phyloP scores from a whole-genome alignment of 1,140 invertebrate species.

The Anastrepha ludens region DNA sequence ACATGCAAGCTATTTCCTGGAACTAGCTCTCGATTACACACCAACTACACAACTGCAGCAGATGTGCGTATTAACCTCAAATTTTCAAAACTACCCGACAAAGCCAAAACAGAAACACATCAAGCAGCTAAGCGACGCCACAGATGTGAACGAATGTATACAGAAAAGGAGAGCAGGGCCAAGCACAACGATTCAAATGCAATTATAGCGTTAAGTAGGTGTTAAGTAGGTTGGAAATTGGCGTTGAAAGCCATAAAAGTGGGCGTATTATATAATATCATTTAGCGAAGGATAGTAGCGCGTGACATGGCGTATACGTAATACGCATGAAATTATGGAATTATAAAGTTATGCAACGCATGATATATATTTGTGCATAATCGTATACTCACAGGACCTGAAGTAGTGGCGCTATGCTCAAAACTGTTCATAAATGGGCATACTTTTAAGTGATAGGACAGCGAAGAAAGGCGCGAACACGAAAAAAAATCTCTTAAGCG shows the following conservation, averaged over 20 bases:
- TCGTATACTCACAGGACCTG: too few relatives aligned
- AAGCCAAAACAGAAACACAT: background rate
- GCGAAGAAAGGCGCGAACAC: too few relatives aligned
- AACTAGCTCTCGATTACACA: background rate
- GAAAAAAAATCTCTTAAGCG: too few relatives aligned
- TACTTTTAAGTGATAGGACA: too few relatives aligned
- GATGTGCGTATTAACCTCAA: background rate
- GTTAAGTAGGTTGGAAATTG: background rate
- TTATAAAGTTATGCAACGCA: too few relatives aligned
- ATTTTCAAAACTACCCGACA: background rate
- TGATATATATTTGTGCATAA: too few relatives aligned
- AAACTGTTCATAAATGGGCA: too few relatives aligned
- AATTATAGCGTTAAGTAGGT: conserved; percentile 23
- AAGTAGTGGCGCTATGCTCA: too few relatives aligned
- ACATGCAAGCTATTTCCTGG: background rate
- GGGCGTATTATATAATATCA: background rate
- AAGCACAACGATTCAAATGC: background rate
- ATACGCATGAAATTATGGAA: too few relatives aligned
- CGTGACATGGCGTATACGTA: too few relatives aligned
- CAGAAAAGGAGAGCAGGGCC: background rate
- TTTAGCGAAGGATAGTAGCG: too few relatives aligned
- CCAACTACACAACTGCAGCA: background rate
- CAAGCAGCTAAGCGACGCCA: background rate
- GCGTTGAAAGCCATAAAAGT: background rate
- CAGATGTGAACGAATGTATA: background rate